These are phyloP conservation scores for Drosophila kuntzei DNA, from an alignment of 2,888 invertebrate genomes.

Conservation along the genomic window DNA sequence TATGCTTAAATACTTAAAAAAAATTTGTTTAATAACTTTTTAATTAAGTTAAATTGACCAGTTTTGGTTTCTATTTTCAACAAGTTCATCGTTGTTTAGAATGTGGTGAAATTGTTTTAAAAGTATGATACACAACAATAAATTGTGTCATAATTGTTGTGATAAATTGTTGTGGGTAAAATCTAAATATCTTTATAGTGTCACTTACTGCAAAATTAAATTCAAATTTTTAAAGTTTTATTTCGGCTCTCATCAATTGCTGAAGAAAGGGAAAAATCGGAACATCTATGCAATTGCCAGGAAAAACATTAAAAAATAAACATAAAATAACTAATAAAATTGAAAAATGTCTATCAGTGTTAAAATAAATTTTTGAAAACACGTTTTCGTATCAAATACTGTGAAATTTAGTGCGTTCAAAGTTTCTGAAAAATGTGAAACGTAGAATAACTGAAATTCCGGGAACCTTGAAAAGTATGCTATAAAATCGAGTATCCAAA, in stretches of 20 bases:
- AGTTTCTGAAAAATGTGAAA: neutral
- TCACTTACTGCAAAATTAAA: too few relatives aligned
- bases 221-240: too few relatives aligned
- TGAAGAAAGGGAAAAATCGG: too few relatives aligned
- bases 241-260: too few relatives aligned
- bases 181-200: neutral
- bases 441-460: neutral
- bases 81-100: constrained; percentile 1
- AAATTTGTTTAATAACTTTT: neutral
- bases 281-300: too few relatives aligned
- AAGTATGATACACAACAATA: neutral
- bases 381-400: neutral
- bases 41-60: constrained; percentile 4
- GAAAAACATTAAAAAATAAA: too few relatives aligned
- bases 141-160: neutral
- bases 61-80: constrained; percentile 4
- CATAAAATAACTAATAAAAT: too few relatives aligned
- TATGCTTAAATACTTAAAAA: neutral
- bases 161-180: neutral
- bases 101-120: neutral
- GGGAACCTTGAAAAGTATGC: neutral
- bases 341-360: too few relatives aligned
- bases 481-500: neutral
- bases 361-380: too few relatives aligned
- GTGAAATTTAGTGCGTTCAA: neutral